Base-by-base conservation (phyloP, 1,140 invertebrate genomes). In the Choristoneura fumiferana region DNA sequence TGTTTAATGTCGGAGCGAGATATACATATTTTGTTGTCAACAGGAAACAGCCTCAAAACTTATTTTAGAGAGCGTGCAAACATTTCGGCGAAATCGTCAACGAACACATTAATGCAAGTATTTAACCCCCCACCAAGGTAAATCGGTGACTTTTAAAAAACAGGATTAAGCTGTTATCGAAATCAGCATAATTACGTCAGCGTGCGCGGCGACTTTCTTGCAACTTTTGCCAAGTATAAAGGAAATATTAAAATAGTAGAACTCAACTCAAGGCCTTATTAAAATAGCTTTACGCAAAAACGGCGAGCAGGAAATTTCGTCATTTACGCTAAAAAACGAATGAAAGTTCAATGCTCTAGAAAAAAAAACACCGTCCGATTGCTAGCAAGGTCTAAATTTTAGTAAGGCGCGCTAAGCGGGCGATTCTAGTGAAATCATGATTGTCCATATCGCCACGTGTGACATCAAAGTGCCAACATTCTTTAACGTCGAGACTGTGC, bases 121-220 rank as follows among this genome's bases (percentile, higher is more conserved):
- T 8, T 33, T 45, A 15, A 45, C 15, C 5, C n/a, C 14, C 34
- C 9, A 35, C 6, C 52, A 54, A 54, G 33, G 52, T 5, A 54
- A 54, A 36, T 35, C 13, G 52, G 13, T 36, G 52, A 54, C 52
- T 54, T 54, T 54, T 54, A 36, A 35, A 38, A 49, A 49, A 49
- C 43, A 22, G 18, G 43, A 49, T 49, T 49, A 49, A 29, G 6
- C 43, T n/a, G n/a, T n/a, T 29, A 36, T 35, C 70, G 63, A 72
- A 61, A 71, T 67, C 61, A 63, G 58, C 49, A 60, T 14, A 33
- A 57, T 49, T 59, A 37, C 53, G 55, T 60, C 54, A 55, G 34
- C 22, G 36, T 15, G 8, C 39, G 33, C 35, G 52, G 35, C 29
- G 14, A 10, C 38, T 58, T 40, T 22, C 38, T 58, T 43, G 38